Evolutionary conservation across 2,797 vertebrate genomes (phyloP).

Genomic region (Lophotriccus pileatus): DNA sequence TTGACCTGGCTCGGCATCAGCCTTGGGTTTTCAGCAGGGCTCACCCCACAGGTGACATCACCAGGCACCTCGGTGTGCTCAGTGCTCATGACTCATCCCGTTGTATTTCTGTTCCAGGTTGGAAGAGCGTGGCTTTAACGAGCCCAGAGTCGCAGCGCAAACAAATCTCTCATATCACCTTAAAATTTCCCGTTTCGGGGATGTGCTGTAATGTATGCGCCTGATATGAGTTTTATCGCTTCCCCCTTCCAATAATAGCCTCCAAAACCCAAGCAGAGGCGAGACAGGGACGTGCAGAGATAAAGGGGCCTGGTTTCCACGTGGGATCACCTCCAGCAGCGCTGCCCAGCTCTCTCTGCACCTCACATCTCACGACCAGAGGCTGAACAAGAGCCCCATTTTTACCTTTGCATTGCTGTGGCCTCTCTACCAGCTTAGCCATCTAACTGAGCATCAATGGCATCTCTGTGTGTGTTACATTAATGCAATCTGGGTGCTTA

Average conservation of each 20-base stretch:
- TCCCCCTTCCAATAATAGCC: background rate
- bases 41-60: background rate
- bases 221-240: background rate
- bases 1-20: background rate
- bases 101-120: background rate
- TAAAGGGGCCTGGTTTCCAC: background rate
- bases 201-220: background rate
- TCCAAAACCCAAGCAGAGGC: background rate
- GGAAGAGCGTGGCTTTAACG: background rate
- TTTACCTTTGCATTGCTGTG: background rate
- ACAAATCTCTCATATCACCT: constrained; percentile 1
- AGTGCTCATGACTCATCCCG: background rate
- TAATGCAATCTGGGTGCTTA: background rate
- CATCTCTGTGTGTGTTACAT: background rate
- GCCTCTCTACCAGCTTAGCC: background rate
- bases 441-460: background rate
- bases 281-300: background rate
- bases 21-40: background rate
- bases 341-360: background rate
- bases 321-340: background rate
- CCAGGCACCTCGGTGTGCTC: background rate
- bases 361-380: accelerated
- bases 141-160: background rate
- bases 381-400: accelerated
- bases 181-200: background rate